Evolutionary conservation across 2,113 vertebrate species (phyloP).

Genomic region (Pseudopodoces humilis): DNA sequence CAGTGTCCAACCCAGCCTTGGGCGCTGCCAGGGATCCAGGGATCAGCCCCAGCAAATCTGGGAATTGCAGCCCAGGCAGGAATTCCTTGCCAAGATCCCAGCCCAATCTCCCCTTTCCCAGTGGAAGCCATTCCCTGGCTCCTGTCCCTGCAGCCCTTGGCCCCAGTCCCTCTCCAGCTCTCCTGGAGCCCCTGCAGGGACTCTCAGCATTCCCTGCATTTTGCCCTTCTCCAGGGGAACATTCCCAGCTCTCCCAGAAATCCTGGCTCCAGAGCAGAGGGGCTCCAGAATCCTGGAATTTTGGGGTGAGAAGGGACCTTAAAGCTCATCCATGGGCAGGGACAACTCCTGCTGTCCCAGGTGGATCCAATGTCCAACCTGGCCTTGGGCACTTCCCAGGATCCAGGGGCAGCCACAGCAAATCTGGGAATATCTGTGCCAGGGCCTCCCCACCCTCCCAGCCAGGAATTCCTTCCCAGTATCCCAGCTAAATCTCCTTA

Average conservation of each 20-base stretch:
- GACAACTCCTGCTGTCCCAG: rapidly evolving
- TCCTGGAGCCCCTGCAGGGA: not conserved
- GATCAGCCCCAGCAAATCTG: not conserved
- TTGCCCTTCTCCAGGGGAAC: no score
- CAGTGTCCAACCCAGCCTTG: rapidly evolving
- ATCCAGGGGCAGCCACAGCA: not conserved
- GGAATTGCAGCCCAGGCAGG: not conserved
- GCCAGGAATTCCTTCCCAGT: rapidly evolving
- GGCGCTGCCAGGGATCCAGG: not conserved
- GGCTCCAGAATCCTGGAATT: no score
- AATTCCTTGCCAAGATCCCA: not conserved
- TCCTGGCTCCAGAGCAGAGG: no score
- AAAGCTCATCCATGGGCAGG: not conserved
- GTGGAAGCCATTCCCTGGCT: not conserved
- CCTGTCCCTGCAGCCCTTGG: not conserved
- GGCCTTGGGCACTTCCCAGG: not conserved
- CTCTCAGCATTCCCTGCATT: no score
- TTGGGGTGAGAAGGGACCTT: not conserved
- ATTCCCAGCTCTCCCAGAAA: no score
- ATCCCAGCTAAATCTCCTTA: rapidly evolving
- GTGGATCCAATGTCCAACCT: rapidly evolving
- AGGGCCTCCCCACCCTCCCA: not conserved
- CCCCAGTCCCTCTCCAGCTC: not conserved
- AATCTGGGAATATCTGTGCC: not conserved
- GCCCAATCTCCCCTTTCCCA: not conserved